Percentiles rank a stretch among this genome's conserved stretches.
phyloP scores from a whole-genome alignment of 2,888 invertebrate genomes.

The Luperina nickerlii region DNA sequence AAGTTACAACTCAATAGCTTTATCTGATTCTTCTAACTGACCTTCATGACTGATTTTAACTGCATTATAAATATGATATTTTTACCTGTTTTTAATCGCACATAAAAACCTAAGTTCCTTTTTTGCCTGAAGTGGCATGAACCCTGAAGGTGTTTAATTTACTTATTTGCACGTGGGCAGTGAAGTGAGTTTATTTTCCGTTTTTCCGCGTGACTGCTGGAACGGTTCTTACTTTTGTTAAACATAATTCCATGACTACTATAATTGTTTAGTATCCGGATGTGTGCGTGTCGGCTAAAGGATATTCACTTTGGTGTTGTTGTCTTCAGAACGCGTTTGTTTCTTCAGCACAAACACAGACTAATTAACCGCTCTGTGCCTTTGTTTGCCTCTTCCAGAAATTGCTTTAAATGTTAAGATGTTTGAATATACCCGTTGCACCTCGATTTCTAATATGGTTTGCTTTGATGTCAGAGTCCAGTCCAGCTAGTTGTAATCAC shows the following conservation, averaged over 20 bases:
- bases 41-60: background rate
- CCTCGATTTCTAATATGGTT: constrained; percentile 71
- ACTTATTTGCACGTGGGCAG: constrained; percentile 7
- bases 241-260: constrained; percentile 22
- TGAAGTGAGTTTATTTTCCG: constrained; percentile 32
- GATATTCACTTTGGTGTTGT: constrained; percentile 66
- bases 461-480: constrained; percentile 72
- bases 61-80: background rate
- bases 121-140: background rate
- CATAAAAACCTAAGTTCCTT: background rate
- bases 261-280: constrained; percentile 52
- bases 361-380: constrained; percentile 84
- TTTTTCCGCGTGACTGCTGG: constrained; percentile 26
- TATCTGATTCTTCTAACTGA: background rate
- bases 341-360: constrained; percentile 82
- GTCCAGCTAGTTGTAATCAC: constrained; percentile 67
- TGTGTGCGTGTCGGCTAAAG: constrained; percentile 73
- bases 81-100: background rate
- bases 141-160: constrained; percentile 11
- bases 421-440: constrained; percentile 71
- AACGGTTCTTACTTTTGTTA: constrained; percentile 27
- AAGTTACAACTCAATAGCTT: constrained; percentile 2
- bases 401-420: constrained; percentile 76
- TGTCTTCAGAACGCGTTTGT: constrained; percentile 80
- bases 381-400: constrained; percentile 84